Evolutionary conservation across 2,888 invertebrate genomes (phyloP).

Genomic region (Amaurobius ferox): DNA sequence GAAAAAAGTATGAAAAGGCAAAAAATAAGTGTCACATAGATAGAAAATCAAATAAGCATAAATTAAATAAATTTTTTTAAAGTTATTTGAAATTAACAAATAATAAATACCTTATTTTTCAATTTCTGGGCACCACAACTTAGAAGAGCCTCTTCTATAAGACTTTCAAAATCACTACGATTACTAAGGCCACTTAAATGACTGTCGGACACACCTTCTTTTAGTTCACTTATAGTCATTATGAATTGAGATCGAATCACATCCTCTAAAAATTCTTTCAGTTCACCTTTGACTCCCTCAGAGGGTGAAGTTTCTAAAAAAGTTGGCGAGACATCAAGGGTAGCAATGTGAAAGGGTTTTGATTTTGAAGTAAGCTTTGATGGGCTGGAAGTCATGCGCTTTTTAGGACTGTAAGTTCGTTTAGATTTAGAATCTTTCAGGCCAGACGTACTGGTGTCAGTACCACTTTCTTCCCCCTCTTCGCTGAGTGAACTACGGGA

Average conservation of each 20-base stretch:
- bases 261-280: slow-evolving; percentile 40
- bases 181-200: slow-evolving; percentile 20
- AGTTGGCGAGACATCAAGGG: slow-evolving; percentile 55
- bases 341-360: slow-evolving; percentile 43
- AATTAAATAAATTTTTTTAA: no score
- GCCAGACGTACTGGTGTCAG: slow-evolving; percentile 30
- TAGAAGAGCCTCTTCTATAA: slow-evolving; percentile 50
- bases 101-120: slow-evolving; percentile 69
- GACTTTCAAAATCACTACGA: slow-evolving; percentile 41
- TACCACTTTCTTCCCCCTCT: slow-evolving; percentile 59
- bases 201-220: slow-evolving; percentile 41
- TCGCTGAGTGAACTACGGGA: slow-evolving; percentile 52
- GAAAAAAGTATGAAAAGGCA: neutral
- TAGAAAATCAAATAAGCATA: neutral
- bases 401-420: slow-evolving; percentile 23
- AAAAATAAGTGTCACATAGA: neutral
- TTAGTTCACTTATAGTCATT: slow-evolving; percentile 46
- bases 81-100: no score
- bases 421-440: slow-evolving; percentile 38
- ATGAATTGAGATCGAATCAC: slow-evolving; percentile 30
- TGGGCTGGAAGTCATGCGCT: slow-evolving; percentile 10
- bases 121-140: slow-evolving; percentile 57
- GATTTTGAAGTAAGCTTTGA: slow-evolving; percentile 20
- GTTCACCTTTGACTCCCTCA: slow-evolving; percentile 28
- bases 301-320: slow-evolving; percentile 37